Evolutionary conservation across 2,888 invertebrate genomes (phyloP).

Genomic region (Pterostichus niger): DNA sequence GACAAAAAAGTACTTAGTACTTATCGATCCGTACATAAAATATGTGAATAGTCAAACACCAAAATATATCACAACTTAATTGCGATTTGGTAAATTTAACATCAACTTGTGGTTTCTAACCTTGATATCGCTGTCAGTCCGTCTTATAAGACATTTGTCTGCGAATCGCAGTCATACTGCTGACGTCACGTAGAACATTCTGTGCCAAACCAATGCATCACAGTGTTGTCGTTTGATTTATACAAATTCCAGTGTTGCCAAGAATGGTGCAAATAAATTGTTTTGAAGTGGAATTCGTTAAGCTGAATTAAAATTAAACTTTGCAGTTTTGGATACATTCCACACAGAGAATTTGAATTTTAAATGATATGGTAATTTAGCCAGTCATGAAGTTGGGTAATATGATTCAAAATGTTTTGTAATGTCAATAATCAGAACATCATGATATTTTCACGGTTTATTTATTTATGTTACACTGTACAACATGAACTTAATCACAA

Average conservation of each 20-base stretch:
- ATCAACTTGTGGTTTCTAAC: too few species aligned
- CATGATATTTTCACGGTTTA: too few species aligned
- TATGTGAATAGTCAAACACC: too few species aligned
- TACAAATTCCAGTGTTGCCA: conserved; percentile 37
- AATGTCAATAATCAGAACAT: neutral
- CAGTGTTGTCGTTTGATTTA: conserved; percentile 52
- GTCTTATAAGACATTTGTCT: neutral
- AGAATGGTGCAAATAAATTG: conserved; percentile 44
- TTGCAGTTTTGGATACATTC: conserved; percentile 7
- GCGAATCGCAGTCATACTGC: conserved; percentile 22
- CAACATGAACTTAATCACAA: too few species aligned
- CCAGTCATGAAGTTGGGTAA: neutral
- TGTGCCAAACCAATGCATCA: conserved; percentile 43
- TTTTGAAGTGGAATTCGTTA: conserved; percentile 35
- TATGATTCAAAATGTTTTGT: neutral
- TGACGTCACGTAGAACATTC: conserved; percentile 30
- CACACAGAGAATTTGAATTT: conserved; percentile 2
- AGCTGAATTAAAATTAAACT: conserved; percentile 9
- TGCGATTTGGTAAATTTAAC: too few species aligned
- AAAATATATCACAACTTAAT: too few species aligned
- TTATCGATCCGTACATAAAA: too few species aligned
- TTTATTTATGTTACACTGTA: too few species aligned
- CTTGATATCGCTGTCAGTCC: neutral
- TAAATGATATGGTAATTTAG: neutral
- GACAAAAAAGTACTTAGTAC: too few species aligned